phyloP scores from a whole-genome alignment of 2,113 vertebrate species.

The Corvus moneduloides region DNA sequence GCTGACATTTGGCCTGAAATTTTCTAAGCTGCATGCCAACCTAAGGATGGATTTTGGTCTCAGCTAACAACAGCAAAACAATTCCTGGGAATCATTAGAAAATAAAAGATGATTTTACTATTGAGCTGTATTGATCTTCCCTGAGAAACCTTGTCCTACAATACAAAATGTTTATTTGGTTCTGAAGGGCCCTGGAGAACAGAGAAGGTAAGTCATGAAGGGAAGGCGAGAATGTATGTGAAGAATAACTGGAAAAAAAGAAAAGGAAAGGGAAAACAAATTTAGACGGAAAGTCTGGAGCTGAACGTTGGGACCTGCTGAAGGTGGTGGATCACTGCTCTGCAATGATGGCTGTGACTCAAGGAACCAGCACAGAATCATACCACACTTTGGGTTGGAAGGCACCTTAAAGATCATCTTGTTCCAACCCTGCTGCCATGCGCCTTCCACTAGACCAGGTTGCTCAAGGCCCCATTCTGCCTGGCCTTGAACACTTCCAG shows the following conservation, averaged over 20 bases:
- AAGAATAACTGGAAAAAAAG: neutral
- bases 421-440: neutral
- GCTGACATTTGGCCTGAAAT: neutral
- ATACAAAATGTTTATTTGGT: neutral
- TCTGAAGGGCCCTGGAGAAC: neutral
- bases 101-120: neutral
- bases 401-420: neutral
- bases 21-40: neutral
- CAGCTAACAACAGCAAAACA: neutral
- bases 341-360: accelerated
- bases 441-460: neutral
- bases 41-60: neutral
- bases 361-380: neutral
- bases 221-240: accelerated
- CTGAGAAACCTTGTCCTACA: neutral
- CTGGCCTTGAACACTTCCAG: neutral
- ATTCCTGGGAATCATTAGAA: neutral
- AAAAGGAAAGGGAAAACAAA: neutral
- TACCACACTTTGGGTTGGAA: neutral
- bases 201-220: neutral
- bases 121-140: neutral
- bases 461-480: neutral
- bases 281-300: neutral
- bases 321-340: neutral
- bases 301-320: neutral